Percentiles rank a stretch among this genome's conserved stretches.
phyloP scores from a whole-genome alignment of 2,113 vertebrate genomes.

The Plestiodon gilberti region DNA sequence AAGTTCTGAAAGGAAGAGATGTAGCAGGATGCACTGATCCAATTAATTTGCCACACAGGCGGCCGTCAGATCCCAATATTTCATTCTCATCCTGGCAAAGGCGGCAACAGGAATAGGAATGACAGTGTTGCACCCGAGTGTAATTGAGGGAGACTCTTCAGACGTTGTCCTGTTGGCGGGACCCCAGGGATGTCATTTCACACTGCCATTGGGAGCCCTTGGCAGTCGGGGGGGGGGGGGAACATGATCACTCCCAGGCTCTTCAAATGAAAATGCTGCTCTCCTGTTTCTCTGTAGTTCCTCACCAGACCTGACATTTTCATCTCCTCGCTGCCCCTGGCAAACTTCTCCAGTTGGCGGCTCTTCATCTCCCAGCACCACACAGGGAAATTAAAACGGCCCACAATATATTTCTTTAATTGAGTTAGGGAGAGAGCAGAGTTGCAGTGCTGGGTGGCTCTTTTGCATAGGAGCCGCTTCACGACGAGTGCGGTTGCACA shows the following conservation, averaged over 20 bases:
- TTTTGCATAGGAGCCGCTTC: neutral
- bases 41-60: neutral
- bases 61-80: neutral
- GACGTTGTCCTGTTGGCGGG: conserved; percentile 53
- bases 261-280: conserved; percentile 46
- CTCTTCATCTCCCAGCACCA: conserved; percentile 62
- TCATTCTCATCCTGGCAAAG: neutral
- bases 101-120: neutral
- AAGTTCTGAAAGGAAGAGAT: neutral
- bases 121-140: neutral
- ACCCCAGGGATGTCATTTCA: conserved; percentile 61
- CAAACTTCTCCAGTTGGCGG: conserved; percentile 49
- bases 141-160: conserved; percentile 46
- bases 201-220: neutral
- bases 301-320: conserved; percentile 69
- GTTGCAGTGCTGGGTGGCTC: conserved; percentile 6
- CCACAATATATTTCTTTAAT: conserved; percentile 62
- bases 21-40: neutral
- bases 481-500: neutral
- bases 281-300: conserved; percentile 52
- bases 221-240: neutral
- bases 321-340: conserved; percentile 62
- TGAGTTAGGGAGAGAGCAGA: conserved; percentile 24
- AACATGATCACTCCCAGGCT: conserved; percentile 45
- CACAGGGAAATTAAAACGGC: conserved; percentile 65